These are phyloP conservation scores for Macheiramphus alcinus DNA, from an alignment of 2,113 vertebrate genomes.

Conservation along the genomic window DNA sequence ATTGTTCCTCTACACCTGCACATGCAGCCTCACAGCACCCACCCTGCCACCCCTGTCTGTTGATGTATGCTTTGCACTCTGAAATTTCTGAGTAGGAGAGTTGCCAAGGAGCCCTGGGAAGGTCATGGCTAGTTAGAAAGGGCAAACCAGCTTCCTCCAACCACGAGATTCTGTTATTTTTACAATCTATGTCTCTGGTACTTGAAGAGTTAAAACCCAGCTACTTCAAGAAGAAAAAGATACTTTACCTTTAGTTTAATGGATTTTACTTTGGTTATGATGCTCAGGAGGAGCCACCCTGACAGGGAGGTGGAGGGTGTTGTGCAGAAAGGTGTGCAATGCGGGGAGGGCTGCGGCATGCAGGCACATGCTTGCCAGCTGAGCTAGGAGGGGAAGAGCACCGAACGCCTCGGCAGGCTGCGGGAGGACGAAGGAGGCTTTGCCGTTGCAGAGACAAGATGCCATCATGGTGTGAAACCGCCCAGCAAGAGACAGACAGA, in stretches of 20 bases:
- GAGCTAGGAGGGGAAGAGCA: background rate
- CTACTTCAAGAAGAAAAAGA: constrained; percentile 63
- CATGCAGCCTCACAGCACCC: constrained; percentile 23
- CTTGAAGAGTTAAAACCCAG: constrained; percentile 62
- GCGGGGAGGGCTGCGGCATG: background rate
- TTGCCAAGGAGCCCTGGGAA: constrained; percentile 36
- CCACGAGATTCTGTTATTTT: background rate
- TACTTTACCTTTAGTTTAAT: constrained; percentile 82
- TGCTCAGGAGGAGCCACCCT: constrained; percentile 62
- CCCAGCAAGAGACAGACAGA: background rate
- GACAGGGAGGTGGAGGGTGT: constrained; percentile 16
- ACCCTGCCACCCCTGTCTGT: constrained; percentile 6
- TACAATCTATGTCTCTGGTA: constrained; percentile 58
- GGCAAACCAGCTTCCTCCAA: background rate
- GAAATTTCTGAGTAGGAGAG: background rate
- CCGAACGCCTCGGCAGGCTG: background rate
- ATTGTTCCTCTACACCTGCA: background rate
- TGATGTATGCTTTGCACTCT: background rate
- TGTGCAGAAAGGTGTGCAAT: background rate
- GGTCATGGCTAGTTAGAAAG: background rate
- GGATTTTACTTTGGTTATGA: constrained; percentile 75
- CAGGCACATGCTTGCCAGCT: background rate
- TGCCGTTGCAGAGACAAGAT: background rate
- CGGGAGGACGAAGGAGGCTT: background rate
- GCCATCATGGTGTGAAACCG: background rate